Evolutionary conservation across 2,888 invertebrate genomes (phyloP).

Genomic region (Lissonota sp.): DNA sequence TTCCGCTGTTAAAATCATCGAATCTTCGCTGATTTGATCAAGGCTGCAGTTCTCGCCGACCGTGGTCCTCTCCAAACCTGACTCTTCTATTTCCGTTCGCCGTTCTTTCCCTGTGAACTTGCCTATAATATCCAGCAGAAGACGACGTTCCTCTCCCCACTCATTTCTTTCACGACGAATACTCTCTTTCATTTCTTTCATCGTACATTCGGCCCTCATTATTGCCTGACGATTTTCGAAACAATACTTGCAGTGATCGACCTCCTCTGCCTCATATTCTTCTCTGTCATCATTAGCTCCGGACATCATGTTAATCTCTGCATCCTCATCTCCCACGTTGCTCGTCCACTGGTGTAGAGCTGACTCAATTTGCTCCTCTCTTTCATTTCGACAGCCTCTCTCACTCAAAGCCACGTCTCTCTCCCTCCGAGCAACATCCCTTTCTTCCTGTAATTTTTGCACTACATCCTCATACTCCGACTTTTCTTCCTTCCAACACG

Average conservation of each 20-base stretch:
- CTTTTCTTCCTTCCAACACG: no score
- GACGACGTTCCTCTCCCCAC: slow-evolving; percentile 33
- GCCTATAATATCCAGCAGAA: background rate
- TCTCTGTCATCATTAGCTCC: background rate
- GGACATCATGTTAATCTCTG: slow-evolving; percentile 11
- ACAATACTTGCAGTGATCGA: background rate
- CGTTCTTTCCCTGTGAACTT: background rate
- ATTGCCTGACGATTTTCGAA: background rate
- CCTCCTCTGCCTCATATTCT: background rate
- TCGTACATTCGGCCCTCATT: slow-evolving; percentile 1
- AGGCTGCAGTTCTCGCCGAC: background rate
- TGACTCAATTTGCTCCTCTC: no score
- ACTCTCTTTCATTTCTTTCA: slow-evolving; percentile 26
- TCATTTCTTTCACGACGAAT: slow-evolving; percentile 15
- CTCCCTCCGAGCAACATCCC: no score
- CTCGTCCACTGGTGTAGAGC: background rate
- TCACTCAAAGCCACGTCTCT: no score
- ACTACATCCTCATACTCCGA: no score
- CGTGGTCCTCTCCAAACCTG: background rate
- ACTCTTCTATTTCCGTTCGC: background rate
- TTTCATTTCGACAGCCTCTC: no score
- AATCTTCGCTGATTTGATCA: background rate
- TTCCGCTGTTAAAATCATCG: background rate
- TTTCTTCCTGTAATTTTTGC: no score
- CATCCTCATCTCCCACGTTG: background rate